These are phyloP conservation scores for Spodoptera picta DNA, from an alignment of 2,888 invertebrate species.

Conservation along the genomic window DNA sequence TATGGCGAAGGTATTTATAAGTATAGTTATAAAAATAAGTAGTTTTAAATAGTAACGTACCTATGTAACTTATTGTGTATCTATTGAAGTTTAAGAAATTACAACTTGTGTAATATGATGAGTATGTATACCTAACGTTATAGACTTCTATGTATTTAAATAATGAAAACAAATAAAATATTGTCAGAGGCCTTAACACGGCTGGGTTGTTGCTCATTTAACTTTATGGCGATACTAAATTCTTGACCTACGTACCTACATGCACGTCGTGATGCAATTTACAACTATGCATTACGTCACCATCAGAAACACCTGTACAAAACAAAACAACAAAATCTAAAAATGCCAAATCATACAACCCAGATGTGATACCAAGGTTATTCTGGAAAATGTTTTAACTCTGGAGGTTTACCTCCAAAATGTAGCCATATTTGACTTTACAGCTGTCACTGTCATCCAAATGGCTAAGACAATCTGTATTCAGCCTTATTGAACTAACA, in stretches of 20 bases:
- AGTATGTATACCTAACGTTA: not conserved
- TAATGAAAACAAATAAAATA: slow-evolving; percentile 17
- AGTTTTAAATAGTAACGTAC: slow-evolving; percentile 11
- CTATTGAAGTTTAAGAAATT: too few relatives aligned
- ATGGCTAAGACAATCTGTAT: too few relatives aligned
- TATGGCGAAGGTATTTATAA: slow-evolving; percentile 5
- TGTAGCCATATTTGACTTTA: too few relatives aligned
- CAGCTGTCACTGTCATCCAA: too few relatives aligned
- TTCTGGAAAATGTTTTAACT: too few relatives aligned
- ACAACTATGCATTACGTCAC: slow-evolving; percentile 11
- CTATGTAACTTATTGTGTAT: too few relatives aligned
- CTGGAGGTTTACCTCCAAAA: too few relatives aligned
- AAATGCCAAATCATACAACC: too few relatives aligned
- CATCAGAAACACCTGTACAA: not conserved
- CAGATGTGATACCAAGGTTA: too few relatives aligned
- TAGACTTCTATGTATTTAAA: not conserved
- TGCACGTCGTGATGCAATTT: slow-evolving; percentile 10
- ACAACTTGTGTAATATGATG: not conserved
- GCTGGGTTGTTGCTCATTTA: slow-evolving; percentile 4
- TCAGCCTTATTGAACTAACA: slow-evolving; percentile 36
- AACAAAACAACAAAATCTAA: not conserved
- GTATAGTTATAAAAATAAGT: slow-evolving; percentile 7
- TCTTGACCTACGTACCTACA: slow-evolving; percentile 11
- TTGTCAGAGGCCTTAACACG: slow-evolving; percentile 17
- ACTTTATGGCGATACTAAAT: slow-evolving; percentile 34